phyloP scores from a whole-genome alignment of 2,797 vertebrate species.

The Remorina albescens region DNA sequence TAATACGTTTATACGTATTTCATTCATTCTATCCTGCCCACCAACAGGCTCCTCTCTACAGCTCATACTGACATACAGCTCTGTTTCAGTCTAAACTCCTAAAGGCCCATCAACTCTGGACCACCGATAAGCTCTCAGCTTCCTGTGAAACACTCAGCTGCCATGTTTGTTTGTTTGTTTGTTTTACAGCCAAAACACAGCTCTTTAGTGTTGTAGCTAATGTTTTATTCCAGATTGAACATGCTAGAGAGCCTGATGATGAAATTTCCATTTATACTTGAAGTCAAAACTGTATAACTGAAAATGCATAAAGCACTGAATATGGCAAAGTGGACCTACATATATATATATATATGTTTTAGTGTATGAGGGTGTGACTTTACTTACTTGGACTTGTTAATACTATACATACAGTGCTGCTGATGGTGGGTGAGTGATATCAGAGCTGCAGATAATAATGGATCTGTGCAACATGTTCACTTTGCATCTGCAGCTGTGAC shows the following conservation, averaged over 20 bases:
- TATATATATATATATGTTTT: too few relatives aligned
- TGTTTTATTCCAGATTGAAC: background rate
- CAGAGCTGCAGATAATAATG: slow-evolving; percentile 36
- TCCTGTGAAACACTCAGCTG: too few relatives aligned
- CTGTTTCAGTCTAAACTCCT: background rate
- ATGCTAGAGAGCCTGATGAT: background rate
- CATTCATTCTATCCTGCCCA: too few relatives aligned
- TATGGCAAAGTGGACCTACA: slow-evolving; percentile 2
- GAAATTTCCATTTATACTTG: background rate
- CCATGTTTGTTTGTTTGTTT: too few relatives aligned
- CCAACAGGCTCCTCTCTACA: background rate
- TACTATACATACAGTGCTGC: slow-evolving; percentile 9
- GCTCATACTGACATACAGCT: background rate
- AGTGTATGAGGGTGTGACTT: slow-evolving; percentile 10
- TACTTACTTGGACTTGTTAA: slow-evolving; percentile 16
- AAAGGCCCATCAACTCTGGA: background rate
- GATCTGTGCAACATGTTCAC: slow-evolving; percentile 32
- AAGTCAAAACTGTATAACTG: background rate
- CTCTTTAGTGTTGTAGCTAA: background rate
- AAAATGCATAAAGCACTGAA: background rate
- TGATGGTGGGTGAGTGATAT: slow-evolving; percentile 42
- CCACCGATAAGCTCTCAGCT: too few relatives aligned
- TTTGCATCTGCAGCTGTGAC: slow-evolving; percentile 62
- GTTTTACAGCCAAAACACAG: background rate
- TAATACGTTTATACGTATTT: too few relatives aligned